These are phyloP conservation scores for Dasypogon diadema DNA, from an alignment of 2,888 invertebrate species.

Conservation along the genomic window DNA sequence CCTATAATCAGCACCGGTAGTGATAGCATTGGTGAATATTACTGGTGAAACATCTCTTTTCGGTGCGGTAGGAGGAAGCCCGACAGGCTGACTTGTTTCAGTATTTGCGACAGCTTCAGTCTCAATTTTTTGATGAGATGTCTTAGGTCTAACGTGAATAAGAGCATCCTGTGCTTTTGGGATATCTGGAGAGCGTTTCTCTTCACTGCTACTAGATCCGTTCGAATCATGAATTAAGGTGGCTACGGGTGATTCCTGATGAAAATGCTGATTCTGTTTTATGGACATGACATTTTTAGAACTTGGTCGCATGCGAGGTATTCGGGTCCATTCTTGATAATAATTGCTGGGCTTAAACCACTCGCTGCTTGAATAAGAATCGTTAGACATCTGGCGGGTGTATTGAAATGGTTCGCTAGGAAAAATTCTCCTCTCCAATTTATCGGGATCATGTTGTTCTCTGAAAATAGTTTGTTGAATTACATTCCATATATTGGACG, in stretches of 20 bases:
- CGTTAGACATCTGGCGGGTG: slow-evolving; percentile 58
- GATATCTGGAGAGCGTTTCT: slow-evolving; percentile 59
- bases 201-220: slow-evolving; percentile 65
- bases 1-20: slow-evolving; percentile 67
- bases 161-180: slow-evolving; percentile 19
- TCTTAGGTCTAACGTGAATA: slow-evolving; percentile 13
- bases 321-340: slow-evolving; percentile 66
- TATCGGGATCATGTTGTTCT: slow-evolving; percentile 57
- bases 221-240: slow-evolving; percentile 67
- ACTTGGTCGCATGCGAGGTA: slow-evolving; percentile 66
- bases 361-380: slow-evolving; percentile 64
- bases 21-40: slow-evolving; percentile 65
- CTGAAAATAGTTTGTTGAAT: no score
- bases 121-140: neutral
- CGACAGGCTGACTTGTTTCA: slow-evolving; percentile 12
- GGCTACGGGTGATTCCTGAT: slow-evolving; percentile 66
- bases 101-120: neutral
- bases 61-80: slow-evolving; percentile 51
- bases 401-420: slow-evolving; percentile 51
- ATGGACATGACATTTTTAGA: slow-evolving; percentile 68
- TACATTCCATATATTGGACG: no score
- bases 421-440: slow-evolving; percentile 56
- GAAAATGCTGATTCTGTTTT: slow-evolving; percentile 61
- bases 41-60: slow-evolving; percentile 64
- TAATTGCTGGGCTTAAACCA: slow-evolving; percentile 66